Evolutionary conservation across 2,797 vertebrate genomes (phyloP), one percentile per base, ranked within the genome.

Genomic region (Gymnocypris eckloni): DNA sequence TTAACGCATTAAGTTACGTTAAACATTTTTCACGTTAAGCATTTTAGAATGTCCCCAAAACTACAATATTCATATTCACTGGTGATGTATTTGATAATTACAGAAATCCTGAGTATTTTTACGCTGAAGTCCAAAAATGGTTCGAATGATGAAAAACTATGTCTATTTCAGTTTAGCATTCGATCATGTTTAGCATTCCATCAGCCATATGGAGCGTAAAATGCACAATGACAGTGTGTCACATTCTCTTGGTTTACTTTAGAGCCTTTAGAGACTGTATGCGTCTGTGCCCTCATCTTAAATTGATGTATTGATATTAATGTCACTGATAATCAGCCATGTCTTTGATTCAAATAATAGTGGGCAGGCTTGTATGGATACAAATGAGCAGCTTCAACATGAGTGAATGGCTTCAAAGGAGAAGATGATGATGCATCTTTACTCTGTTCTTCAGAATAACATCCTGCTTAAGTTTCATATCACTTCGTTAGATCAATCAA

Each of bases 401-500:
- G 45, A 69, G 16, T 83, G 73, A 83, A 86, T 69, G 61, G 43
- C 79, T 86, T 80, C 76, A 85, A 52, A 77, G 77, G 54, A 39
- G 41, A 79, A 61, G 43, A 71, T 43, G 28, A 66, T 50, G 43
- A 81, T 78, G 71, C 71, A 52, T 87, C 33, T 86, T 81, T 54
- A 45, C 69, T 72, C 25, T 72, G 69, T 52, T 83, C 70, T 54
- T 75, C 76, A 81, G 73, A 67, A 85, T 81, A 84, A 85, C 33
- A 66, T 84, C 56, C 66, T 25, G 48, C 12, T 79, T 87, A 79
- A 83, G 70, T 87, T 86, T 48, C 81, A 86, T 66, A 79, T 86
- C 20, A 64, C 39, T 39, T 90, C 77, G n/a, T 83, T 71, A 81
- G 82, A 86, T 79, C 84, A 89, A 87, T 88, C 87, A 87, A 87